Percentiles rank a stretch among this genome's conserved stretches.
Evolutionary conservation across 1,140 invertebrate genomes (phyloP).

Genomic region (Archegozetes longisetosus): DNA sequence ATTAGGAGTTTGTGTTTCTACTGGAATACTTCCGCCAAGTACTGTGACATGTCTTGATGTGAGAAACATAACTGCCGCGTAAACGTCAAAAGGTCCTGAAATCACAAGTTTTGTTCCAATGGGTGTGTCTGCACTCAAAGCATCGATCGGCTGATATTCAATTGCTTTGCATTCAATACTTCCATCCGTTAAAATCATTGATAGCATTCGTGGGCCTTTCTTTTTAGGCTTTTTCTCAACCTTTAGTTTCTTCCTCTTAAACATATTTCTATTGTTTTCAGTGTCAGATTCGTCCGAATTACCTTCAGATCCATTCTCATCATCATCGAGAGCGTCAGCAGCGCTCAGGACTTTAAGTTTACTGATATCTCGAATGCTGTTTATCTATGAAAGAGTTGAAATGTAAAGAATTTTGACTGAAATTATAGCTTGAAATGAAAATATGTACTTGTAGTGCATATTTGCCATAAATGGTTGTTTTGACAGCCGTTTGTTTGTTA

Average conservation of each 20-base stretch:
- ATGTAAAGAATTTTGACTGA: background rate
- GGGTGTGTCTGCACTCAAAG: background rate
- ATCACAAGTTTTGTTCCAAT: background rate
- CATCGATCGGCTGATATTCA: background rate
- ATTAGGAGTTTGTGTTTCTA: background rate
- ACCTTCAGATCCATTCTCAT: background rate
- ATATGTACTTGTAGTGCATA: background rate
- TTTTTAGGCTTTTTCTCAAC: background rate
- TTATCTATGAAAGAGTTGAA: too few species aligned
- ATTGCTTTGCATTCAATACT: background rate
- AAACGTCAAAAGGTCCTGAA: background rate
- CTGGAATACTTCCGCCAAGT: background rate
- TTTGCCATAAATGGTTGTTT: background rate
- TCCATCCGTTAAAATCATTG: background rate
- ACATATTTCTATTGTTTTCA: background rate
- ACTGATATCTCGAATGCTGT: background rate
- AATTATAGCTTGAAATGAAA: background rate
- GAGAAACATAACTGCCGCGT: background rate
- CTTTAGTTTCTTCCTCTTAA: background rate
- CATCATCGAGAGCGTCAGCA: background rate
- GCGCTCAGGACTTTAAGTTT: background rate
- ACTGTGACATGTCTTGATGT: background rate
- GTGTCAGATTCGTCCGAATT: background rate
- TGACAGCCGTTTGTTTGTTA: background rate
- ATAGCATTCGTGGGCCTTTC: background rate